phyloP scores from a whole-genome alignment of 1,140 invertebrate genomes.

The Ostrea denselamellosa region DNA sequence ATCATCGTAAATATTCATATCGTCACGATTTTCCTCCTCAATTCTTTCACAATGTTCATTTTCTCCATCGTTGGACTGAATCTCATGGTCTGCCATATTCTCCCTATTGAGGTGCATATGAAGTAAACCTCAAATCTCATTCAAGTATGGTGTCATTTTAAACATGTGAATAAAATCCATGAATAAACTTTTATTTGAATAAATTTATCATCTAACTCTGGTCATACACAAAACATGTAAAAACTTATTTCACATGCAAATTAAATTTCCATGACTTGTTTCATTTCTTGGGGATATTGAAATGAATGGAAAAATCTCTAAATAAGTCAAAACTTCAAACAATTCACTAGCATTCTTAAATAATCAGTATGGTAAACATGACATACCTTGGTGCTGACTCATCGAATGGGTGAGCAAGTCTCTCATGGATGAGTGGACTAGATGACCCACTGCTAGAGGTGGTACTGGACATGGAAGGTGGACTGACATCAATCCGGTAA shows the following conservation, averaged over 20 bases:
- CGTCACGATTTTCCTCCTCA: conserved; percentile 49
- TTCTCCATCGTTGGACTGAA: conserved; percentile 1
- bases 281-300: no score
- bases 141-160: no score
- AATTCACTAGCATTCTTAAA: no score
- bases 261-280: no score
- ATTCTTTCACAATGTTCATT: neutral
- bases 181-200: no score
- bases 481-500: conserved; percentile 74
- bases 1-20: conserved; percentile 62
- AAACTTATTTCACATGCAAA: no score
- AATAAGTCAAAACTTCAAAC: no score
- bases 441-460: conserved; percentile 76
- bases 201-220: no score
- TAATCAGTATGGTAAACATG: neutral
- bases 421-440: conserved; percentile 73
- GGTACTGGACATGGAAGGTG: conserved; percentile 77
- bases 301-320: no score
- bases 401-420: conserved; percentile 67
- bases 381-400: conserved; percentile 63
- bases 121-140: neutral
- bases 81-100: neutral
- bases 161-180: no score
- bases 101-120: neutral
- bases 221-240: no score